Percentiles rank a stretch among this genome's conserved stretches.
Evolutionary conservation across 2,797 vertebrate species (phyloP).

Genomic region (Tenualosa ilisha): DNA sequence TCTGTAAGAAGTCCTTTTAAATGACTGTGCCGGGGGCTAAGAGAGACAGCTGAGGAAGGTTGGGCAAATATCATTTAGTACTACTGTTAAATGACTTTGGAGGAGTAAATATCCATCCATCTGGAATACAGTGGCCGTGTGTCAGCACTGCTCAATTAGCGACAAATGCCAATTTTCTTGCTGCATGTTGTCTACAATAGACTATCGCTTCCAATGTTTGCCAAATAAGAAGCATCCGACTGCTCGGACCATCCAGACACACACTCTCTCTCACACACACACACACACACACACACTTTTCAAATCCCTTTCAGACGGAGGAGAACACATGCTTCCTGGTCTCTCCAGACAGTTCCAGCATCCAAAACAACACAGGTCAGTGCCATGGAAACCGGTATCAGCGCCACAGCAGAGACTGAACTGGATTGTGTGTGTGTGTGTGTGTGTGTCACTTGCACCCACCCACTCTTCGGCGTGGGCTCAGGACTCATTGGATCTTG

Average conservation of each 20-base stretch:
- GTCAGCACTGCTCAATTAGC: neutral
- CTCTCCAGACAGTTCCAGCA: neutral
- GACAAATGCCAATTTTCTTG: neutral
- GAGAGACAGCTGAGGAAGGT: neutral
- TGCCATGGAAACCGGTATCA: neutral
- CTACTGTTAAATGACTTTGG: conserved; percentile 1
- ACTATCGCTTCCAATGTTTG: neutral
- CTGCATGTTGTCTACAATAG: neutral
- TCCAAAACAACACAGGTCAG: neutral
- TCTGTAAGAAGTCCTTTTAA: neutral
- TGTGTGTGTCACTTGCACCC: neutral
- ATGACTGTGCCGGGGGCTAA: neutral
- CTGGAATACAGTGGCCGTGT: neutral
- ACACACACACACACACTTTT: too few species aligned
- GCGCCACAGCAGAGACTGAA: neutral
- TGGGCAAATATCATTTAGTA: neutral
- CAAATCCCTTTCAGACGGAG: neutral
- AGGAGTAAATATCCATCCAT: neutral
- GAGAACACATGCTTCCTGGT: neutral
- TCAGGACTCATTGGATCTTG: neutral
- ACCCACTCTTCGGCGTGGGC: neutral
- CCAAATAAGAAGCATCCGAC: neutral
- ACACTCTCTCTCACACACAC: too few species aligned
- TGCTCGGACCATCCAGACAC: too few species aligned
- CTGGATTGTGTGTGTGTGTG: neutral